Evolutionary conservation across 1,140 invertebrate species (phyloP).

Genomic region (Drosophila kikkawai): DNA sequence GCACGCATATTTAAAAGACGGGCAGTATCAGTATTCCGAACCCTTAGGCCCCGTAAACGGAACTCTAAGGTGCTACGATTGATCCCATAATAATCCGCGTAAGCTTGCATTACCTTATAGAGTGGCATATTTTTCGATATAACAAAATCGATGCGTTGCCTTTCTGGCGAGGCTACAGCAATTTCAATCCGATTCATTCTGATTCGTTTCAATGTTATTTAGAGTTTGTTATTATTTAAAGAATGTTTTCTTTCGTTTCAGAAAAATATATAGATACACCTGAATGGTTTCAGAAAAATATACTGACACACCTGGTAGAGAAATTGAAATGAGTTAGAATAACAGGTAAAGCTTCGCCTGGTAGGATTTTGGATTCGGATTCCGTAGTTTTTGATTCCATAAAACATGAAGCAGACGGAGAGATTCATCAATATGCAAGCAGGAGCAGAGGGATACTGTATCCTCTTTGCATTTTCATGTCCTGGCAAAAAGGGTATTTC

Average conservation of each 20-base stretch:
- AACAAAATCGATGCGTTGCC: slow-evolving; percentile 8
- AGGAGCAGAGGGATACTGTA: not conserved
- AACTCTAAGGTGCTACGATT: not conserved
- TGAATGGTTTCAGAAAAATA: not conserved
- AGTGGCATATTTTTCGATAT: not conserved
- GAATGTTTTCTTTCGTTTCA: not conserved
- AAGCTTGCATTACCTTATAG: not conserved
- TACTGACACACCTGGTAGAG: not conserved
- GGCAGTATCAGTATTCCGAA: not conserved
- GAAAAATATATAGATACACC: not conserved
- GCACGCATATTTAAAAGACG: not conserved
- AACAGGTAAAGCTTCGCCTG: not conserved
- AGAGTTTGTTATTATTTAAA: not conserved
- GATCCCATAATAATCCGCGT: not conserved
- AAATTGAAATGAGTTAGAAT: not conserved
- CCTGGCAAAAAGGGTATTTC: not conserved
- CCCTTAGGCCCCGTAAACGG: not conserved
- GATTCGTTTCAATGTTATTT: not conserved
- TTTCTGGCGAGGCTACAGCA: not conserved
- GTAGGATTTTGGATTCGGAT: not conserved
- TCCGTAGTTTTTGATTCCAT: not conserved
- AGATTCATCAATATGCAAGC: not conserved
- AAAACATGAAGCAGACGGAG: slow-evolving; percentile 2
- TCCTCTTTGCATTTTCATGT: not conserved
- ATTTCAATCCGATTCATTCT: not conserved